phyloP scores from a whole-genome alignment of 2,888 invertebrate species.

The Rhogogaster chlorosoma region DNA sequence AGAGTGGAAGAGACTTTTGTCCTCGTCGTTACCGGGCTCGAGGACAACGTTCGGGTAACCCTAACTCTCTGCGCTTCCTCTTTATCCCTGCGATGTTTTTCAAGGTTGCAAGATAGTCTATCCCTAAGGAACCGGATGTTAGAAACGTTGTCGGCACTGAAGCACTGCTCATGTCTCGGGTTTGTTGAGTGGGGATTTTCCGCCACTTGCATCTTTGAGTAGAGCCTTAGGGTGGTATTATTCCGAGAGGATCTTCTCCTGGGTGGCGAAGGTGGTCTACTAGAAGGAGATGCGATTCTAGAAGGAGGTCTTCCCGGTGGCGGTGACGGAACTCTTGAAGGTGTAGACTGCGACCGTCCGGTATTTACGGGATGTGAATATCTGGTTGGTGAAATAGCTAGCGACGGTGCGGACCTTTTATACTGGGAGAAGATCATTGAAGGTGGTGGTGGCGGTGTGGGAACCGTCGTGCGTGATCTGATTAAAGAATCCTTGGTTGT shows the following conservation, averaged over 20 bases:
- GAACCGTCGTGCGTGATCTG: constrained; percentile 21
- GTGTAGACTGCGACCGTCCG: constrained; percentile 41
- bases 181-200: constrained; percentile 71
- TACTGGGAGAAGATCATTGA: constrained; percentile 81
- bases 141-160: constrained; percentile 76
- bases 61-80: constrained; percentile 60
- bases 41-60: constrained; percentile 59
- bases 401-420: constrained; percentile 82
- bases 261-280: constrained; percentile 86
- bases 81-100: constrained; percentile 67
- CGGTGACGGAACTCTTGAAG: constrained; percentile 53
- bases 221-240: constrained; percentile 84
- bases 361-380: constrained; percentile 12
- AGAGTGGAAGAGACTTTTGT: constrained; percentile 32
- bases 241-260: constrained; percentile 87
- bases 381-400: constrained; percentile 75
- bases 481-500: constrained; percentile 77
- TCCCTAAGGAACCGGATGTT: constrained; percentile 83
- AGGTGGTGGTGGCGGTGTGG: constrained; percentile 68
- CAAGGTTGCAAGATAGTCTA: constrained; percentile 82
- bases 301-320: constrained; percentile 56
- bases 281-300: constrained; percentile 61
- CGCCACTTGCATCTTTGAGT: constrained; percentile 77
- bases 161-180: constrained; percentile 80
- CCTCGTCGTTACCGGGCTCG: constrained; percentile 60